Evolutionary conservation across 2,797 vertebrate species (phyloP), one percentile per base, ranked within the genome.

Genomic region (Nothura maculosa): DNA sequence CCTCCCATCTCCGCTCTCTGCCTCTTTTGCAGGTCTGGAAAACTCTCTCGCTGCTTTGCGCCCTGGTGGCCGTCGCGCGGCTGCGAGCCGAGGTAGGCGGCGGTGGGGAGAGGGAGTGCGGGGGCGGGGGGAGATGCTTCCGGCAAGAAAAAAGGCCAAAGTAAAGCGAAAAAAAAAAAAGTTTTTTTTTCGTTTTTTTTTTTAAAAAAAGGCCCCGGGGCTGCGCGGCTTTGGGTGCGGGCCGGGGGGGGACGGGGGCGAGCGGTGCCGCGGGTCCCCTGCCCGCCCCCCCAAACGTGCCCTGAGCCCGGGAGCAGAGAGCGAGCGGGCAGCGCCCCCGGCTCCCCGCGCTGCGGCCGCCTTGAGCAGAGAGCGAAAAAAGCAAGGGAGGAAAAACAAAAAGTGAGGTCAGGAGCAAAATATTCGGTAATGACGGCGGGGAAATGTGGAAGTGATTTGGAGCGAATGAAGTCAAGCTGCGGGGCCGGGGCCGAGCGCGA

Each of bases 371-470:
- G 38, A 45, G 43, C 18, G 43, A 9, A 43, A 43, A 43, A 20
- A 21, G n/a, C n/a, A 47, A 47, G 9, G 21, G 21, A 20, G 20
- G 8, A 21, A 45, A 47, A 22, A 47, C 21, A 9, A 47, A 97
- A 96, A 98, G 97, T 97, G 97, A 98, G 94, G 97, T 97, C 97
- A 98, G 97, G 93, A 97, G 95, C 96, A 92, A 98, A 98, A 95
- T 97, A 98, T 98, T 97, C 94, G 96, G 93, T 97, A 96, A 97
- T 98, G 97, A 93, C 66, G 85, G 96, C 96, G 78, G 92, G 94
- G 94, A 92, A 98, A 98, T 98, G 97, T 98, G 97, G 97, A 97
- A 98, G 94, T 96, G 96, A 98, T 98, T 96, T 98, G 96, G 92
- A 94, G 96, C 90, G 94, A 97, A 95, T 93, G 75, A 96, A 82